Conservation (phyloP, 2,888 invertebrate genomes). For the Branchipolynoe longqiensis region DNA sequence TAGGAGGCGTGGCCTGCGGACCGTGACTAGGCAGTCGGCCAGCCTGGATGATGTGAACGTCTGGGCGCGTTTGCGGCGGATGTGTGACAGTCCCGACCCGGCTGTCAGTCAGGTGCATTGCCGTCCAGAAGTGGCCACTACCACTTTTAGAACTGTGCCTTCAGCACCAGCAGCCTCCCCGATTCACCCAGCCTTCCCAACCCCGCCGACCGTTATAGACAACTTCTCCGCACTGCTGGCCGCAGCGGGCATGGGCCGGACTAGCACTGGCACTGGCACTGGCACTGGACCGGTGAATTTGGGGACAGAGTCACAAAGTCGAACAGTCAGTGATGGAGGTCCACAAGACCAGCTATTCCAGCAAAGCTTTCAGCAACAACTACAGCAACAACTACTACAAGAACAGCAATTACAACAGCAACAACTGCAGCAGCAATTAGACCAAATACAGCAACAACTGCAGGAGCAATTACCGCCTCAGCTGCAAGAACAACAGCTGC, state of each 20-base stretch:
- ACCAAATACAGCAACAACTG: not conserved
- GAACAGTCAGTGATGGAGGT: not conserved
- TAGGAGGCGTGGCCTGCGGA: not conserved
- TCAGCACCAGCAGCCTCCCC: constrained; percentile 12
- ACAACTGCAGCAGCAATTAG: not conserved
- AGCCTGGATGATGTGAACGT: constrained; percentile 38
- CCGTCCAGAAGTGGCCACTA: not conserved
- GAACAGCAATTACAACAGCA: not conserved
- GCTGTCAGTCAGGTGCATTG: not conserved
- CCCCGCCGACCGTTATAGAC: constrained; percentile 16
- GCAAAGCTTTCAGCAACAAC: not conserved
- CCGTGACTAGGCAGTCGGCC: not conserved
- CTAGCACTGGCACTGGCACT: not conserved
- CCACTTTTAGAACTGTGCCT: not conserved
- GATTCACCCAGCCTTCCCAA: constrained; percentile 13
- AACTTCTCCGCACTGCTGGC: constrained; percentile 34
- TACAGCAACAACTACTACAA: constrained; percentile 22
- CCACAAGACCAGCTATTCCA: not conserved
- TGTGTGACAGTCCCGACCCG: constrained; percentile 36
- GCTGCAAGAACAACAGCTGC: not conserved
- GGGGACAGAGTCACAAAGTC: not conserved
- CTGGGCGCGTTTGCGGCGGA: not conserved
- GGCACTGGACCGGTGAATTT: not conserved
- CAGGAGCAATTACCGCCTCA: not conserved
- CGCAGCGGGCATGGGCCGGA: not conserved